phyloP scores from a whole-genome alignment of 2,797 vertebrate genomes.

The Merluccius polli region DNA sequence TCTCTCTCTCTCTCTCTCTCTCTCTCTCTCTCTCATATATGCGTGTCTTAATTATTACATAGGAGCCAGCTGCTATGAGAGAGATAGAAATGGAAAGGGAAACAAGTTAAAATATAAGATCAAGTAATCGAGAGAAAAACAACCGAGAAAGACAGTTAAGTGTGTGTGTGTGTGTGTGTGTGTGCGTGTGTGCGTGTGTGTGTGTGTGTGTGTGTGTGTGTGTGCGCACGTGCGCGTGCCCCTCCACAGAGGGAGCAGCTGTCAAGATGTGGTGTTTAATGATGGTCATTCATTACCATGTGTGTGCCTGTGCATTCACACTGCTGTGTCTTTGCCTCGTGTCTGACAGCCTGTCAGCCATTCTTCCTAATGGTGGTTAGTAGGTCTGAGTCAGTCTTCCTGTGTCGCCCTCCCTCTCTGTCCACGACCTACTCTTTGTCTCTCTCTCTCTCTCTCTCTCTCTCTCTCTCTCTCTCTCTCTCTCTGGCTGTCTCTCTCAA shows the following conservation, averaged over 20 bases:
- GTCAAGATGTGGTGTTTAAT: constrained; percentile 53
- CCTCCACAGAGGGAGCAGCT: constrained; percentile 61
- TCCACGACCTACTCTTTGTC: background rate
- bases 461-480: too few species aligned
- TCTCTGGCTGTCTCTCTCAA: too few species aligned
- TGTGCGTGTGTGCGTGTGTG: constrained; percentile 20
- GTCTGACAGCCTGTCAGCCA: constrained; percentile 65
- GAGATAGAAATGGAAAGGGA: too few species aligned
- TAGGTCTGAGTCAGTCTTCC: constrained; percentile 51
- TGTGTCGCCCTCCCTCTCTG: constrained; percentile 53
- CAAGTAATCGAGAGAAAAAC: too few species aligned
- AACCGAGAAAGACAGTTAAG: too few species aligned
- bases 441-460: too few species aligned
- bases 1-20: too few species aligned
- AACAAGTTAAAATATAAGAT: too few species aligned
- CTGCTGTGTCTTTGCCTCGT: constrained; percentile 30
- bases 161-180: constrained; percentile 18
- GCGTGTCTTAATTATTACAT: too few species aligned
- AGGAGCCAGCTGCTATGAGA: too few species aligned
- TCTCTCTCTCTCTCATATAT: too few species aligned
- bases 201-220: constrained; percentile 9
- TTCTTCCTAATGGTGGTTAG: constrained; percentile 71
- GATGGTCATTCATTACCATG: constrained; percentile 57
- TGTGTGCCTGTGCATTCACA: constrained; percentile 21
- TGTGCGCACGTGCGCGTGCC: constrained; percentile 8